Base-by-base conservation (phyloP, 2,113 vertebrate genomes). In the Cariama cristata region DNA sequence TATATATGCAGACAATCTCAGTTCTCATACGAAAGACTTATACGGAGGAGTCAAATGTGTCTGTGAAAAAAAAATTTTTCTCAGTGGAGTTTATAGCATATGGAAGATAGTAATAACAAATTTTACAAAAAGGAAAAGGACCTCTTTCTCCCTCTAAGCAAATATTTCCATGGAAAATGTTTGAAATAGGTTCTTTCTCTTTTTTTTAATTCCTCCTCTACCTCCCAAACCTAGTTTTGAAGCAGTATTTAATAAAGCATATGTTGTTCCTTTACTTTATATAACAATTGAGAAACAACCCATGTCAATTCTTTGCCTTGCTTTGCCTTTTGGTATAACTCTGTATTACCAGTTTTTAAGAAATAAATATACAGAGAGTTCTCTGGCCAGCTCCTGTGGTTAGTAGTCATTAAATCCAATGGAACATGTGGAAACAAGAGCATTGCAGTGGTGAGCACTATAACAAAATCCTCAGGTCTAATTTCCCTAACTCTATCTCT, bases 31-130 rank as follows among this genome's bases (percentile, higher is more conserved):
- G 16, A 60, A 66, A 69, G 50, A 35, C 60, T 73, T 68, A 76
- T 64, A 38, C 4, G 12, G 16, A 90, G 28, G 4, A 88, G 33
- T 62, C 62, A 83, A 86, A 67, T 40, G 5, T 60, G 5, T 19
- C 8, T 44, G 11, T 42, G 27, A 10, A 11, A 59, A 60, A 69
- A 74, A 68, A 28, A 17, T 42, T 73, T 79, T 73, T 67, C 42
- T 32, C 24, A 14, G 11, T 52, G 23, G 13, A 86, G 22, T 79
- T 83, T 55, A 59, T 44, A 84, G 33, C 0, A 0, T 18, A 16
- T 20, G 7, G 23, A 64, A 64, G 14, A 50, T 4, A 55, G 9
- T 12, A 73, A 86, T 35, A 4, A 81, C 71, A 47, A 8, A 9
- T 4, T n/a, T 73, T 73, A 64, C 5, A 19, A 50, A 28, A 87